Base-by-base conservation (phyloP, 2,888 invertebrate genomes). In the Marasmarcha lunaedactyla region DNA sequence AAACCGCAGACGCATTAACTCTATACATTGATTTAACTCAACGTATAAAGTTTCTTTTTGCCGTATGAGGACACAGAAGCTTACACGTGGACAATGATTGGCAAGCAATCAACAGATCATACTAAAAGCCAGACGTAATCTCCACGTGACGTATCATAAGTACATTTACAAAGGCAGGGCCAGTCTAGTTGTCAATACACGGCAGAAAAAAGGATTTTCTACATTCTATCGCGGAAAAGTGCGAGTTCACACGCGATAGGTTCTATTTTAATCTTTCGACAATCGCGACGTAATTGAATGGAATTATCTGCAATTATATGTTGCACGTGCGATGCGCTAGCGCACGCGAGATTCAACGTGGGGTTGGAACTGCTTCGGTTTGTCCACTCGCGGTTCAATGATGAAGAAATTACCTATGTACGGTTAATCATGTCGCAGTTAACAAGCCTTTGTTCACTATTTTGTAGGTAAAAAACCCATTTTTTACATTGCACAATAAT, bases 261-360 rank as follows among this genome's bases (percentile, higher is more conserved):
- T 66, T 73, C 67, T 74, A 72, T 77, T 72, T 73, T 71, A 72
- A 74, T 68, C 74, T 78, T 78, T 78, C 70, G 76, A 72, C 67
- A 73, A 76, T 72, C 64, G 62, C 64, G 46, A 53, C 46, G 50
- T 72, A 76, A 78, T 78, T 76, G 65, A 60, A 61, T 64, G 46
- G 71, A 74, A 78, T 77, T 72, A 57, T 45, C 37, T 33, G 48
- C 50, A 67, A 76, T 79, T 79, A 70, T 60, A 52, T 42, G 40
- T 54, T 57, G 57, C 57, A 55, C 55, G 62, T 59, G 63, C 51
- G 47, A 47, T 50, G 48, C 42, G 39, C 26, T 37, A 33, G 41
- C 40, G 43, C 12, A 13, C 14, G 37, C 30, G 13, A n/a, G 37
- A 10, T 10, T 2, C 1, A 14, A 15, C 36, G 36, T 6, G n/a